Conservation (phyloP, 2,113 vertebrate species). For the Thermophis baileyi region DNA sequence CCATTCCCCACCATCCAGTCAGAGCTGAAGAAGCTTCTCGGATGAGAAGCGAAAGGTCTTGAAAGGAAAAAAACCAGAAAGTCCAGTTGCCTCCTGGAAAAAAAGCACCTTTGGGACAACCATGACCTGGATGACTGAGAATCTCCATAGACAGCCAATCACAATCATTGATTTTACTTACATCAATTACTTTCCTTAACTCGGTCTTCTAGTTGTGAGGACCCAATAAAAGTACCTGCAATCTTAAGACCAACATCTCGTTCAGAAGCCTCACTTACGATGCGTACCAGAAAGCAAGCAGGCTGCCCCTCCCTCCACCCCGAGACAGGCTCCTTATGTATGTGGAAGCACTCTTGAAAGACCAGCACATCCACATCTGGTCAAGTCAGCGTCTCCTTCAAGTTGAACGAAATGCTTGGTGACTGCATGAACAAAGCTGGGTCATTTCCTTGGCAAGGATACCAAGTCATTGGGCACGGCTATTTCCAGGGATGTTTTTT, state of each 20-base stretch:
- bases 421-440: not conserved
- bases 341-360: not conserved
- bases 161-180: not conserved
- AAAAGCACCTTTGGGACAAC: too few species aligned
- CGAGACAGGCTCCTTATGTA: not conserved
- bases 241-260: not conserved
- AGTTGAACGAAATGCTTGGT: not conserved
- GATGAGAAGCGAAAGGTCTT: too few species aligned
- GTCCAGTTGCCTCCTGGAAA: too few species aligned
- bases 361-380: not conserved
- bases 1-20: too few species aligned
- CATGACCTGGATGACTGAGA: too few species aligned
- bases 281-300: not conserved
- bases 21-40: too few species aligned
- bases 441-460: not conserved
- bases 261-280: not conserved
- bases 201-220: not conserved
- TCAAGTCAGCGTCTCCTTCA: not conserved
- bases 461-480: not conserved
- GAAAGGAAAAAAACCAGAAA: too few species aligned
- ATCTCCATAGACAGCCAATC: not conserved
- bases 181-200: not conserved
- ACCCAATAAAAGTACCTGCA: not conserved
- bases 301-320: rapidly evolving
- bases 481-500: not conserved